A percentile compares a stretch with the other conserved stretches of the same genome.
Evolutionary conservation across 2,113 vertebrate species (phyloP).

Genomic region (Zosterops hypoxanthus): DNA sequence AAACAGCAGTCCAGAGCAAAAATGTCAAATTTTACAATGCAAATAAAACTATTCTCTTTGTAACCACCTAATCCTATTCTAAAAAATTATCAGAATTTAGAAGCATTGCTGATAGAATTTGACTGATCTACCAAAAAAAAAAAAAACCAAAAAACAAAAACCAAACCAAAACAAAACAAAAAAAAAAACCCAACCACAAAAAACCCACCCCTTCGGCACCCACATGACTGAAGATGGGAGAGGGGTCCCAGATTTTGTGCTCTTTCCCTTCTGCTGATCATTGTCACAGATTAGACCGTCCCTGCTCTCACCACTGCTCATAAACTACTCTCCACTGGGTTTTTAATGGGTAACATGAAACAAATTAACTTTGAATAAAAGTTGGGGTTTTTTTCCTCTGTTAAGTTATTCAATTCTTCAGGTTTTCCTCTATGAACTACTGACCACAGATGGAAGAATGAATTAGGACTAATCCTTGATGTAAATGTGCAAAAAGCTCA

Average conservation of each 20-base stretch:
- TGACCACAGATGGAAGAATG: neutral
- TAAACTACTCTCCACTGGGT: neutral
- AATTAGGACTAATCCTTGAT: neutral
- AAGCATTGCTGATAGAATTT: neutral
- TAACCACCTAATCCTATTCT: neutral
- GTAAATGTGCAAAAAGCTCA: neutral
- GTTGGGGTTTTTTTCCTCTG: neutral
- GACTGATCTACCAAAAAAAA: neutral
- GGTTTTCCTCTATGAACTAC: neutral
- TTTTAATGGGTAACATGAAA: neutral
- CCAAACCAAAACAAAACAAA: neutral
- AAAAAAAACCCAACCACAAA: neutral
- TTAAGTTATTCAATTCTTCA: neutral
- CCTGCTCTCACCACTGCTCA: neutral
- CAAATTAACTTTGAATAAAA: neutral
- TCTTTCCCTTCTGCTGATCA: neutral
- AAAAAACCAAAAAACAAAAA: neutral
- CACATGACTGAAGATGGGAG: neutral
- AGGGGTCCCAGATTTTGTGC: neutral
- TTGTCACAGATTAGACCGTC: neutral
- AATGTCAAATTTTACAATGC: neutral
- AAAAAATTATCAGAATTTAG: neutral
- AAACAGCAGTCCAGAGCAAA: neutral
- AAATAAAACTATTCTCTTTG: neutral
- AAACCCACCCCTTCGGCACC: neutral